A percentile compares a stretch with the other conserved stretches of the same genome.
These are phyloP conservation scores for Myxocyprinus asiaticus DNA, from an alignment of 2,113 vertebrate species.

Conservation along the genomic window DNA sequence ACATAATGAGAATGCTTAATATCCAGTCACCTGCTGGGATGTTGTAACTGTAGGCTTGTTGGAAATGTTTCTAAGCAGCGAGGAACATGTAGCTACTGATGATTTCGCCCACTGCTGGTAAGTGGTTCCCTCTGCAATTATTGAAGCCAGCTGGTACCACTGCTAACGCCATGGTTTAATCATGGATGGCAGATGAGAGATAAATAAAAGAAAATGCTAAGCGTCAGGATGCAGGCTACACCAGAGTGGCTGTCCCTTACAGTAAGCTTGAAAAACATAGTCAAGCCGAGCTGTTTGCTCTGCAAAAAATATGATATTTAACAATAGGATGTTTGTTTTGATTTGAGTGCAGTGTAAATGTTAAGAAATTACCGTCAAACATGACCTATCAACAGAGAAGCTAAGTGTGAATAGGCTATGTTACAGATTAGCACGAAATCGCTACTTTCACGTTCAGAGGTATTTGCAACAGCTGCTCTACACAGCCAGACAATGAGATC, in stretches of 20 bases:
- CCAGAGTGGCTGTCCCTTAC: not conserved
- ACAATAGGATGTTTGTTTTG: constrained; percentile 12
- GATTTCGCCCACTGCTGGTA: constrained; percentile 43
- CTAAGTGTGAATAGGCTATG: constrained; percentile 16
- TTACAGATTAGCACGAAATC: constrained; percentile 31
- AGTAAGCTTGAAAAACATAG: not conserved
- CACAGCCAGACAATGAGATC: constrained; percentile 78
- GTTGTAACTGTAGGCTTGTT: constrained; percentile 41
- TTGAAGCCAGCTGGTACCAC: constrained; percentile 44
- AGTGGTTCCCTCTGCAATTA: constrained; percentile 52
- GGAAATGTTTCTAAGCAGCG: constrained; percentile 48
- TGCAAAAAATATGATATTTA: not conserved
- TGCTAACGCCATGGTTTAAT: constrained; percentile 34
- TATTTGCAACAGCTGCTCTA: constrained; percentile 67
- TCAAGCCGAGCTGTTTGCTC: not conserved
- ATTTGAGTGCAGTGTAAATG: not conserved
- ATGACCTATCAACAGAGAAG: not conserved
- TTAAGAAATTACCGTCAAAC: not conserved
- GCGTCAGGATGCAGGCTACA: not conserved
- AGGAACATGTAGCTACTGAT: constrained; percentile 46
- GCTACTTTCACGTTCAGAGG: constrained; percentile 55
- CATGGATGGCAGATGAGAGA: constrained; percentile 30
- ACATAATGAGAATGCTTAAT: constrained; percentile 51
- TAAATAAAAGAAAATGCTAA: constrained; percentile 37
- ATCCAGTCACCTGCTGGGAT: constrained; percentile 35